Percentiles rank a stretch among this genome's conserved stretches.
phyloP scores from a whole-genome alignment of 2,113 vertebrate genomes.

The Sarotherodon lohbergeri region DNA sequence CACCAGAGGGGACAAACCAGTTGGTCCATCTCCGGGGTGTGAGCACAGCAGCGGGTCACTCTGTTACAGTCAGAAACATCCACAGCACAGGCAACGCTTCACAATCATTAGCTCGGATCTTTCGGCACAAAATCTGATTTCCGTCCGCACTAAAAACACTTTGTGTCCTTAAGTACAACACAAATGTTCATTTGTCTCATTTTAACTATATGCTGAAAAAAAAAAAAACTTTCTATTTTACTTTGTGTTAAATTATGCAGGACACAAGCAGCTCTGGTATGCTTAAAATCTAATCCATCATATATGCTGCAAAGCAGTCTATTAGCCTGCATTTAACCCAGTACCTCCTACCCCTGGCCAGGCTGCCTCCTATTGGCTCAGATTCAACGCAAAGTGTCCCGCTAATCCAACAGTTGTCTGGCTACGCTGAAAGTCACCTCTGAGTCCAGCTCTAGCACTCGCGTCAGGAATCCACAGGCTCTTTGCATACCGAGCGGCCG shows the following conservation, averaged over 20 bases:
- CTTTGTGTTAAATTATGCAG: background rate
- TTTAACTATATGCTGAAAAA: background rate
- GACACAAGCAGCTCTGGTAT: background rate
- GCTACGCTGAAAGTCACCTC: slow-evolving; percentile 63
- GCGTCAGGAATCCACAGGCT: slow-evolving; percentile 62
- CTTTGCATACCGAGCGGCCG: slow-evolving; percentile 60
- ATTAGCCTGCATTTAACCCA: slow-evolving; percentile 15
- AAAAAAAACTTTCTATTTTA: background rate
- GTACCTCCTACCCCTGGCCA: background rate
- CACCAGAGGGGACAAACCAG: slow-evolving; percentile 40
- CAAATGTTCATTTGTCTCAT: background rate
- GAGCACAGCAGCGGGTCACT: background rate
- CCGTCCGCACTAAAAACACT: background rate
- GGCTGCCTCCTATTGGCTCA: slow-evolving; percentile 39
- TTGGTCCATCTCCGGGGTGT: slow-evolving; percentile 37
- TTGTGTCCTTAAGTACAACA: accelerated
- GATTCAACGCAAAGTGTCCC: slow-evolving; percentile 48
- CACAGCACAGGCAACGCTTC: background rate
- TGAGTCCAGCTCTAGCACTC: slow-evolving; percentile 50
- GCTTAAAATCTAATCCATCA: slow-evolving; percentile 6
- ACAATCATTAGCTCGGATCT: background rate
- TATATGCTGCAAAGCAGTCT: slow-evolving; percentile 7
- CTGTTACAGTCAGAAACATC: background rate
- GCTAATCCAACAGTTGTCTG: slow-evolving; percentile 67
- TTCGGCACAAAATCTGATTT: accelerated